These are phyloP conservation scores for Cybosia mesomella DNA, from an alignment of 2,888 invertebrate species.

Conservation along the genomic window DNA sequence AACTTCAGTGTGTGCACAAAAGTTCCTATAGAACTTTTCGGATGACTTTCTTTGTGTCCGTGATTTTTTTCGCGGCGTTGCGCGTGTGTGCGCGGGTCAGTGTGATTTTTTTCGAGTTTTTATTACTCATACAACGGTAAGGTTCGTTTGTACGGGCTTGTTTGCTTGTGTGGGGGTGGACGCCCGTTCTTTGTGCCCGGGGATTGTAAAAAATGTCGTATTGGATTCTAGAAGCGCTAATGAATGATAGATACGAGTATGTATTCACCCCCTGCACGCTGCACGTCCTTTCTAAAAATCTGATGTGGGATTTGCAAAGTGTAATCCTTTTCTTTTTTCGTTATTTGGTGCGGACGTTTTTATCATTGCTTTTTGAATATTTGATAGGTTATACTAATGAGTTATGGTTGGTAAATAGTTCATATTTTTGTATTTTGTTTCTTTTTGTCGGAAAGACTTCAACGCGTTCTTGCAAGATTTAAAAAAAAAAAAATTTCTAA, in stretches of 20 bases:
- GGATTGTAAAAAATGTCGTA: conserved; percentile 87
- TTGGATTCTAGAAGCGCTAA: conserved; percentile 86
- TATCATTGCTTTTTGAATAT: conserved; percentile 54
- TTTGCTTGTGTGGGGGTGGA: conserved; percentile 71
- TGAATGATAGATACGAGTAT: conserved; percentile 85
- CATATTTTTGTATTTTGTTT: conserved; percentile 18
- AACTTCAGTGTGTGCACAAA: conserved; percentile 70
- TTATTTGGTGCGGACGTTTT: conserved; percentile 50
- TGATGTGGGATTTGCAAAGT: conserved; percentile 73
- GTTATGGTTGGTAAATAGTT: conserved; percentile 20
- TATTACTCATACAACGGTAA: conserved; percentile 62
- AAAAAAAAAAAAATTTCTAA: neutral
- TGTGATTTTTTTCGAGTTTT: conserved; percentile 85
- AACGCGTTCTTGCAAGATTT: conserved; percentile 45
- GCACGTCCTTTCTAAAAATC: conserved; percentile 70
- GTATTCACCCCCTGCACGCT: conserved; percentile 65
- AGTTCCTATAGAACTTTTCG: conserved; percentile 85
- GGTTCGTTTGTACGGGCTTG: conserved; percentile 66
- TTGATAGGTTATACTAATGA: conserved; percentile 35
- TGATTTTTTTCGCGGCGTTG: conserved; percentile 83
- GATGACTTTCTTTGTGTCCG: conserved; percentile 86
- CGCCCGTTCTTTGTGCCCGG: conserved; percentile 84
- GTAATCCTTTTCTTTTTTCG: conserved; percentile 53
- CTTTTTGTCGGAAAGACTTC: conserved; percentile 58
- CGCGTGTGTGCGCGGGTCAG: conserved; percentile 81